Evolutionary conservation across 2,888 invertebrate genomes (phyloP).

Genomic region (Lasioglossum marginatum): DNA sequence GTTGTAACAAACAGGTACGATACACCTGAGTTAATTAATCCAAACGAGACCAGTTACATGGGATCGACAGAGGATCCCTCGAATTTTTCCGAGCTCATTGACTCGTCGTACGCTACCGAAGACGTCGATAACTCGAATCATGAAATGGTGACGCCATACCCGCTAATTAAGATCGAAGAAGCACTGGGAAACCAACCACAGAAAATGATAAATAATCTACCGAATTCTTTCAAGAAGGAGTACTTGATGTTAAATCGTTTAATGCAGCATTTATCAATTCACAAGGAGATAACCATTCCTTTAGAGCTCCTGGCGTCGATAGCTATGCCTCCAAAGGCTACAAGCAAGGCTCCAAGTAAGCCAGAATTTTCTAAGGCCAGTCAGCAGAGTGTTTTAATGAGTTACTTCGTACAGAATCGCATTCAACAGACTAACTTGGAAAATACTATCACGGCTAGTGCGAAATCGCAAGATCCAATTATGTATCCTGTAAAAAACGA

Average conservation of each 20-base stretch:
- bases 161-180: conserved; percentile 68
- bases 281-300: conserved; percentile 56
- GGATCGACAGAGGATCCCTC: conserved; percentile 57
- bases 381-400: conserved; percentile 48
- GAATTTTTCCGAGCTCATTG: conserved; percentile 52
- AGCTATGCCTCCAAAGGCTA: neutral
- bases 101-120: conserved; percentile 61
- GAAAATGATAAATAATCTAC: conserved; percentile 21
- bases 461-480: conserved; percentile 28
- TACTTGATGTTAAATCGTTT: conserved; percentile 55
- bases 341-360: conserved; percentile 8
- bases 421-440: conserved; percentile 62
- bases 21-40: conserved; percentile 63
- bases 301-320: conserved; percentile 40
- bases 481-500: conserved; percentile 21
- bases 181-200: conserved; percentile 2
- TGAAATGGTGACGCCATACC: conserved; percentile 66
- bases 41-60: conserved; percentile 67
- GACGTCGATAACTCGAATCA: conserved; percentile 52
- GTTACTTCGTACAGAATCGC: conserved; percentile 70
- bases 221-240: conserved; percentile 25
- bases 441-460: conserved; percentile 31
- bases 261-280: conserved; percentile 50
- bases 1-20: conserved; percentile 51
- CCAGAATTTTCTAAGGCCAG: neutral